Conservation (phyloP, 2,113 vertebrate species). For the Lepisosteus oculatus region DNA sequence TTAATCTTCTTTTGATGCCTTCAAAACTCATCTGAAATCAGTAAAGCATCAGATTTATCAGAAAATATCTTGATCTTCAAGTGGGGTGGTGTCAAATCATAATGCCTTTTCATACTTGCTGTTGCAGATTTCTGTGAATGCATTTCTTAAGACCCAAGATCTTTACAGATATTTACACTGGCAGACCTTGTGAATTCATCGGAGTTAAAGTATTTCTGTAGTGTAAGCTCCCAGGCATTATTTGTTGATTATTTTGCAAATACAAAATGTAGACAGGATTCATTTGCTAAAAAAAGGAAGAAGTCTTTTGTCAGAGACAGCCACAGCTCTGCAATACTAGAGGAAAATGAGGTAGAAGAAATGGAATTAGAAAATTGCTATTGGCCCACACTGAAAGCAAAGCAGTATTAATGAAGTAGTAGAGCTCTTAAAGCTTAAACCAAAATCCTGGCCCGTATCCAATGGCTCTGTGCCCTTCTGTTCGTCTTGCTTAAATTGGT, state of each 20-base stretch:
- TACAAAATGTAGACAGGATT: slow-evolving; percentile 58
- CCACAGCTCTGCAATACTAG: slow-evolving; percentile 28
- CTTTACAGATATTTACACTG: slow-evolving; percentile 50
- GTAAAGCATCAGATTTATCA: slow-evolving; percentile 37
- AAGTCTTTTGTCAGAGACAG: slow-evolving; percentile 39
- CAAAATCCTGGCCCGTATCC: background rate
- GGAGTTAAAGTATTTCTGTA: slow-evolving; percentile 27
- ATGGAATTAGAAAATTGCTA: slow-evolving; percentile 12
- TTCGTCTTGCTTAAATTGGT: slow-evolving; percentile 45
- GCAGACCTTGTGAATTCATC: slow-evolving; percentile 55
- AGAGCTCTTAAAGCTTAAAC: slow-evolving; percentile 6
- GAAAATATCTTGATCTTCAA: background rate
- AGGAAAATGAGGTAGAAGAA: slow-evolving; percentile 22
- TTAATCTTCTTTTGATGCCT: slow-evolving; percentile 57
- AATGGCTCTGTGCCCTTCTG: slow-evolving; percentile 37
- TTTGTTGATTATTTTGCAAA: slow-evolving; percentile 54
- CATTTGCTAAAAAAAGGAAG: slow-evolving; percentile 57
- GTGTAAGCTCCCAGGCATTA: slow-evolving; percentile 41
- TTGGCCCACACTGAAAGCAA: background rate
- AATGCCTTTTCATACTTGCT: slow-evolving; percentile 2
- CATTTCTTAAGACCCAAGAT: slow-evolving; percentile 55
- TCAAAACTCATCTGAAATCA: background rate
- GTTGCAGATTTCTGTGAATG: slow-evolving; percentile 60
- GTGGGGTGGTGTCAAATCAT: background rate
- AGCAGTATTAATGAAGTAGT: slow-evolving; percentile 9